Percentiles rank a stretch among this genome's conserved stretches.
Evolutionary conservation across 2,888 invertebrate species (phyloP).

Genomic region (Rhorus exstirpatorius): DNA sequence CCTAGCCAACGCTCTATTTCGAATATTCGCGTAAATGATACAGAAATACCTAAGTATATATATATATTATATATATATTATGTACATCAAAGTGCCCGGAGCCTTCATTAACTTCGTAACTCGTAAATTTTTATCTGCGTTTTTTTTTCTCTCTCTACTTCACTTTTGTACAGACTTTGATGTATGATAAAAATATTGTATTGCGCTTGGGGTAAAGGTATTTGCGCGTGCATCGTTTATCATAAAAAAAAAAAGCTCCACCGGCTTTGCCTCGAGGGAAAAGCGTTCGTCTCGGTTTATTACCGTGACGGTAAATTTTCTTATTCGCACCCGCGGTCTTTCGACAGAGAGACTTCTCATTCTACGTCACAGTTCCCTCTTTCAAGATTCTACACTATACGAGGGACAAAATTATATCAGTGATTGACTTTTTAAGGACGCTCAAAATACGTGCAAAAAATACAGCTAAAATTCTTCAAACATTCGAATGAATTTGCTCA

Average conservation of each 20-base stretch:
- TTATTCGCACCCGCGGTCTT: neutral
- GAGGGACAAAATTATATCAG: neutral
- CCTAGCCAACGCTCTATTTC: neutral
- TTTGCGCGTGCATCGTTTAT: conserved; percentile 43
- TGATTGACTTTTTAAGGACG: too few relatives aligned
- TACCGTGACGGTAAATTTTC: conserved; percentile 16
- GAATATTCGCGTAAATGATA: conserved; percentile 29
- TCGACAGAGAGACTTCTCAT: neutral
- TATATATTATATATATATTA: neutral
- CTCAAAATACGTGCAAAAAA: too few relatives aligned
- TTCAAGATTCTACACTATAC: neutral
- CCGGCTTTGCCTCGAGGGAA: neutral
- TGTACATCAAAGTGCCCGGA: neutral
- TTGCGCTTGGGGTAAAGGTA: conserved; percentile 12
- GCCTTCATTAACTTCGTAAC: neutral
- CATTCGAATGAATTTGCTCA: too few relatives aligned
- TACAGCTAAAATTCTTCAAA: too few relatives aligned
- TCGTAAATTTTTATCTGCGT: conserved; percentile 8
- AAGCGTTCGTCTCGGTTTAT: conserved; percentile 18
- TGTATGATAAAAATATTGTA: conserved; percentile 45
- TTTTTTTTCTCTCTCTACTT: conserved; percentile 2
- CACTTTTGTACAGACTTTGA: conserved; percentile 28
- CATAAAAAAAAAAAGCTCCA: conserved; percentile 21
- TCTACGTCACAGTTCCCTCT: neutral
- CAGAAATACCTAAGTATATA: conserved; percentile 4